Base-by-base conservation (phyloP, 2,113 vertebrate species). In the Ptychochromis oligacanthus region DNA sequence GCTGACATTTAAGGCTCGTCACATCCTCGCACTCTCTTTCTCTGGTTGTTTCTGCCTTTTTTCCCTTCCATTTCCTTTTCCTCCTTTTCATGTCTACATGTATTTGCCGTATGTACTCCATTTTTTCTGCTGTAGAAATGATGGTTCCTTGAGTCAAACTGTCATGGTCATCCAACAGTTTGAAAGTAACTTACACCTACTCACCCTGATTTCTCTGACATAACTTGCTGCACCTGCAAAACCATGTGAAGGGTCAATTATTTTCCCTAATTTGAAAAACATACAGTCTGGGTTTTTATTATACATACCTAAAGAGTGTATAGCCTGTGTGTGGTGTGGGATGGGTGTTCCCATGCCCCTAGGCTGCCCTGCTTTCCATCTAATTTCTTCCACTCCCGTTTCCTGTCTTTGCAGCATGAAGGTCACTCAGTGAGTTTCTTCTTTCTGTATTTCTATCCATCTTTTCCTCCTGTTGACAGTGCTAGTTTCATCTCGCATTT, bases 181-280 rank as follows among this genome's bases (percentile, higher is more conserved):
- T 36, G 11, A 56, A 28, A 59, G 60, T 1, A 18, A 0, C 62
- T 88, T 56, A 86, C 86, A 90, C 84, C 72, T 86, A 84, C 83
- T 83, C 49, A 67, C 22, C 28, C 77, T 62, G 64, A 36, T 78
- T 91, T 78, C 83, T 86, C 74, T 81, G 76, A 81, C 82, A 80
- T 40, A 83, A 92, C 79, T 74, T 62, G 67, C 86, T 79, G 83
- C 88, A 92, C 90, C 90, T 93, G 91, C 75, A 75, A 22, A 81
- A 75, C 86, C 81, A 76, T 58, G 67, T 76, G 65, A 49, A 70
- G 1, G 56, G 22, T 77, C 36, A 80, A 87, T 88, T 57, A 88
- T 81, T 79, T 77, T 59, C n/a, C 59, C 67, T 65, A 65, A 28
- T 40, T 85, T 75, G 24, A 83, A 87, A 90, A 87, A 85, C 81